Percentiles rank a stretch among this genome's conserved stretches.
These are phyloP conservation scores for Mesochorus sp. DNA, from an alignment of 2,888 invertebrate species.

Conservation along the genomic window DNA sequence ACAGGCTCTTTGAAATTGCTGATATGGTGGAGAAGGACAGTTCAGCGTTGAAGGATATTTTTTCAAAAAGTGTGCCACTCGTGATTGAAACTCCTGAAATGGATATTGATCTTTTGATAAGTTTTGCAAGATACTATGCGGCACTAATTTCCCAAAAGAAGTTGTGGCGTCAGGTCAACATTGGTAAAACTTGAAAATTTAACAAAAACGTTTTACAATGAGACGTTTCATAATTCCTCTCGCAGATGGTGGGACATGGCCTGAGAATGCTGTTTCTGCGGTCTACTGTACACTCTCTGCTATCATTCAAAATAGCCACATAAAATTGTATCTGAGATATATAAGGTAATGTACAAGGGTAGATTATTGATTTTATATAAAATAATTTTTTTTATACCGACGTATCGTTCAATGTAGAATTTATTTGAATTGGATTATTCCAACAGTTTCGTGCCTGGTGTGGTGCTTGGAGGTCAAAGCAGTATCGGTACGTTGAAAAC, in stretches of 20 bases:
- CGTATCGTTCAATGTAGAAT: constrained; percentile 42
- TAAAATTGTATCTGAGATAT: constrained; percentile 56
- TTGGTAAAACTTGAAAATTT: constrained; percentile 33
- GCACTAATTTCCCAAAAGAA: constrained; percentile 47
- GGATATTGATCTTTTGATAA: constrained; percentile 57
- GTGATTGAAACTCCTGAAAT: constrained; percentile 52
- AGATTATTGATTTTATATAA: neutral
- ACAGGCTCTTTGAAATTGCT: constrained; percentile 53
- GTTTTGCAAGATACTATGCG: constrained; percentile 53
- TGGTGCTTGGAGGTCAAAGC: constrained; percentile 60
- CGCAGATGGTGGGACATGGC: constrained; percentile 55
- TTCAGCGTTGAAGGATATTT: constrained; percentile 42
- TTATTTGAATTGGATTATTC: neutral
- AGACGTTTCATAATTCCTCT: neutral
- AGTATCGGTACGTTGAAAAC: constrained; percentile 43
- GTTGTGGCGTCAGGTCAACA: constrained; percentile 55
- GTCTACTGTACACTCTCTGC: constrained; percentile 52
- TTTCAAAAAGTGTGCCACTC: constrained; percentile 41
- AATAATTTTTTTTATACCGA: constrained; percentile 56
- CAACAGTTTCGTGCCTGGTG: constrained; percentile 57
- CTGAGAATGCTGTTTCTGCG: constrained; percentile 53
- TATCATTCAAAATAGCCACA: constrained; percentile 54
- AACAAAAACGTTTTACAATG: neutral
- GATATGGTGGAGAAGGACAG: constrained; percentile 59
- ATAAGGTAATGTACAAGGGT: constrained; percentile 40